Evolutionary conservation across 2,797 vertebrate genomes (phyloP), one percentile per base, ranked within the genome.

Genomic region (Anisognathus igniventris): DNA sequence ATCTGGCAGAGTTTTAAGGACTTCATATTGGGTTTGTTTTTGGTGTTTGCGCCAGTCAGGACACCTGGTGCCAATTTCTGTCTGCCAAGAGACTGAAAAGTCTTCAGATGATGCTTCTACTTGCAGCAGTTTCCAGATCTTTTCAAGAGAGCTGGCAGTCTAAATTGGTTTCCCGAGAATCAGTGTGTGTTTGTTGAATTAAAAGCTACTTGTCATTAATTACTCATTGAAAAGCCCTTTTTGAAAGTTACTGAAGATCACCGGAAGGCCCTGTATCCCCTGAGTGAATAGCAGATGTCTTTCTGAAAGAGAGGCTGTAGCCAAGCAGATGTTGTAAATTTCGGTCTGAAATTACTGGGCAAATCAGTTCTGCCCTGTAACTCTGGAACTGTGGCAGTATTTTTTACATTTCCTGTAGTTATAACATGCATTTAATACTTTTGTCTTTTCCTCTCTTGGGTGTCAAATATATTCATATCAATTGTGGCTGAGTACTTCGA

Each of bases 131-230:
- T 95, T 95, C 83, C 60, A 76, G 27, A 58, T 82, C 50, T 80
- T 86, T 94, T 91, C 53, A 77, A 87, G 54, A 67, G 37, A 64
- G 25, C 21, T 85, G 86, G 74, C 85, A 87, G 39, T 60, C 71
- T 51, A 33, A 83, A 54, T 77, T 72, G 57, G 42, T 79, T 93
- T 75, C 60, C 40, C 0, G 1, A 70, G 74, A 60, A 71, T 53
- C 70, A 60, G 35, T 0, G 3, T 73, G 20, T 85, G 47, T 81
- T 88, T 90, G 39, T 37, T 84, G 73, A 92, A 95, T 78, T 93
- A 82, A 88, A 95, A 95, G 60, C 88, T 88, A 48, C 74, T 88
- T 88, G 57, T 79, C 93, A 58, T 86, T 91, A 95, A 80, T 88
- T 88, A 62, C n/a, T 82, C 12, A 27, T 30, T 92, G 78, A 88